Evolutionary conservation across 2,888 invertebrate species (phyloP), one percentile per base, ranked within the genome.

Genomic region (Orthosia incerta): DNA sequence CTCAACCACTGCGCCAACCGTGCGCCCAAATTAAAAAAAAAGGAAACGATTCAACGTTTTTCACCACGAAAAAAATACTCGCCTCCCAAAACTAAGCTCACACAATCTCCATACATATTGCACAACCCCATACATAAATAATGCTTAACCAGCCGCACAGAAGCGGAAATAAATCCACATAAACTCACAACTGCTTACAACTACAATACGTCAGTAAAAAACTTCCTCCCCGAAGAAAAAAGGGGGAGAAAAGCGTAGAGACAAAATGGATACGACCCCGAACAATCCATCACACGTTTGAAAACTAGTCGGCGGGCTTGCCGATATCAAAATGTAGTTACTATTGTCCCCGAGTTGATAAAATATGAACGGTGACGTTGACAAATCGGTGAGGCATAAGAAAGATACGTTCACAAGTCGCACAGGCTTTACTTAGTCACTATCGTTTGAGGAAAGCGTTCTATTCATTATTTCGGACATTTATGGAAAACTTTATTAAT

Each of bases 251-350:
- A 88, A 86, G 86, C 79, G 83, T 86, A 88, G 85, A 91, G 87
- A 90, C 91, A 91, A 91, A 91, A 90, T 89, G 86, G 84, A 84
- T 86, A 87, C 89, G 90, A 90, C 91, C 91, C 87, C 83, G 78
- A 74, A 90, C 91, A 89, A 95, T 95, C 94, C 91, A 95, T 95
- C 95, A 95, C 92, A 89, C 87, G 90, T 89, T 91, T 93, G 90
- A 92, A 94, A 95, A 94, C 93, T 94, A 91, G 91, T 89, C 89
- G 88, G 87, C 75, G 85, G 81, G 89, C 89, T 90, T 84, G 88
- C 91, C 93, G 93, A 94, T 94, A 94, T 95, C 94, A 95, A 95
- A 95, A 95, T 93, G 93, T 95, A 95, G 95, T 95, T 94, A 95
- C 95, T 90, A 95, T 95, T 96, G 95, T 95, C 93, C 93, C 90